These are phyloP conservation scores for Antheraea yamamai DNA, from an alignment of 2,888 invertebrate genomes.

Conservation along the genomic window DNA sequence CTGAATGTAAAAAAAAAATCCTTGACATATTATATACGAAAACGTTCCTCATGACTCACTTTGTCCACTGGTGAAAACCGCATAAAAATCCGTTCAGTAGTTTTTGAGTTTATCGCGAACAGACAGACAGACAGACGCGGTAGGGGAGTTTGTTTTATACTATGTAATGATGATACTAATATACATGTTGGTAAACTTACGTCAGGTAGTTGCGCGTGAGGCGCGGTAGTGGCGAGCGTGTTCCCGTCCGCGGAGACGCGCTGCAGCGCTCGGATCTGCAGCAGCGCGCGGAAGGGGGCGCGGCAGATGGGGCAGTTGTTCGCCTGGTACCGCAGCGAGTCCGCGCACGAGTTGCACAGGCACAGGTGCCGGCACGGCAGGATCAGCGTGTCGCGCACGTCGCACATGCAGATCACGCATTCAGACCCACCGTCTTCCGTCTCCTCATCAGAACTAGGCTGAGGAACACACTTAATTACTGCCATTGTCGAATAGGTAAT, in stretches of 20 bases:
- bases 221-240: slow-evolving; percentile 30
- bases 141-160: too few species aligned
- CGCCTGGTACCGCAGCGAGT: slow-evolving; percentile 97
- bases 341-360: slow-evolving; percentile 98
- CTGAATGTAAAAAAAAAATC: too few species aligned
- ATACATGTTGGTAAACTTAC: slow-evolving; percentile 61
- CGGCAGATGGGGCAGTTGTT: slow-evolving; percentile 99
- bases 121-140: too few species aligned
- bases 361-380: slow-evolving; percentile 99
- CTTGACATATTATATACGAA: too few species aligned
- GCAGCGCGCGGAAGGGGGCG: slow-evolving; percentile 97
- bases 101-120: too few species aligned
- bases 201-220: slow-evolving; percentile 72
- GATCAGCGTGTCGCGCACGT: slow-evolving; percentile 97
- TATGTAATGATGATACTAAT: too few species aligned
- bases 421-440: slow-evolving; percentile 97
- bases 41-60: too few species aligned
- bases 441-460: slow-evolving; percentile 89
- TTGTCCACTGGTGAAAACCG: too few species aligned
- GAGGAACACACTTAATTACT: slow-evolving; percentile 5
- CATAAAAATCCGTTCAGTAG: too few species aligned
- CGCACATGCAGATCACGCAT: slow-evolving; percentile 99
- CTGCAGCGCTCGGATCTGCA: slow-evolving; percentile 97
- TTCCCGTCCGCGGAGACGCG: slow-evolving; percentile 72
- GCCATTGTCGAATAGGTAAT: too few species aligned